These are phyloP conservation scores for Saccostrea echinata DNA, from an alignment of 1,140 invertebrate genomes.

Conservation along the genomic window DNA sequence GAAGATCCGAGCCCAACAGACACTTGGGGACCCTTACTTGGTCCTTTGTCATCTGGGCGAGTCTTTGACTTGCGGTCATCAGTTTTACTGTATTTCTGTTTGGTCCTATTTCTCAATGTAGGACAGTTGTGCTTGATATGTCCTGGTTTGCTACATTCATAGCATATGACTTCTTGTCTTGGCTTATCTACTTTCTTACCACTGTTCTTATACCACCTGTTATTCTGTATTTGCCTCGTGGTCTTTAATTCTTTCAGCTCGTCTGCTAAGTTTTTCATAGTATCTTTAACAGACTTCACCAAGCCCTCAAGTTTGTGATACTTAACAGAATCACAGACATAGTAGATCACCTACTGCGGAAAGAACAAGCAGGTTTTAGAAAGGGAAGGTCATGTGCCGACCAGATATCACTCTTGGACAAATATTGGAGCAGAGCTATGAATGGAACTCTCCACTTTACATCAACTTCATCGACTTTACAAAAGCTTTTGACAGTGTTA, in stretches of 20 bases:
- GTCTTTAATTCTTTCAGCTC: background rate
- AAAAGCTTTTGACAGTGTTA: too few species aligned
- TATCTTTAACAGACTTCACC: background rate
- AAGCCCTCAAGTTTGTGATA: background rate
- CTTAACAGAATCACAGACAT: too few species aligned
- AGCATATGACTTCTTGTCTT: background rate
- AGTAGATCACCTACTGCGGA: too few species aligned
- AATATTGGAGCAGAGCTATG: too few species aligned
- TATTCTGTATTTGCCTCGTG: background rate
- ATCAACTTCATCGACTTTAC: too few species aligned
- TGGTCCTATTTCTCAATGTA: background rate
- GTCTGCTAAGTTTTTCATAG: background rate
- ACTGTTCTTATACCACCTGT: background rate
- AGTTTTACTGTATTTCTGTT: background rate
- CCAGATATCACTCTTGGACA: too few species aligned
- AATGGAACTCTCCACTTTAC: too few species aligned
- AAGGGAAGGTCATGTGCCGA: too few species aligned
- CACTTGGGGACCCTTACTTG: background rate
- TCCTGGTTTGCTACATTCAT: background rate
- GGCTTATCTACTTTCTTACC: background rate
- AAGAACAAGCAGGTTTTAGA: too few species aligned
- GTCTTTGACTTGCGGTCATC: background rate
- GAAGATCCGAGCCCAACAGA: background rate
- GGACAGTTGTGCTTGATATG: background rate
- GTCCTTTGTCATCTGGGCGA: background rate